Conservation (phyloP, 1,140 invertebrate species). For the Eurosta solidaginis region DNA sequence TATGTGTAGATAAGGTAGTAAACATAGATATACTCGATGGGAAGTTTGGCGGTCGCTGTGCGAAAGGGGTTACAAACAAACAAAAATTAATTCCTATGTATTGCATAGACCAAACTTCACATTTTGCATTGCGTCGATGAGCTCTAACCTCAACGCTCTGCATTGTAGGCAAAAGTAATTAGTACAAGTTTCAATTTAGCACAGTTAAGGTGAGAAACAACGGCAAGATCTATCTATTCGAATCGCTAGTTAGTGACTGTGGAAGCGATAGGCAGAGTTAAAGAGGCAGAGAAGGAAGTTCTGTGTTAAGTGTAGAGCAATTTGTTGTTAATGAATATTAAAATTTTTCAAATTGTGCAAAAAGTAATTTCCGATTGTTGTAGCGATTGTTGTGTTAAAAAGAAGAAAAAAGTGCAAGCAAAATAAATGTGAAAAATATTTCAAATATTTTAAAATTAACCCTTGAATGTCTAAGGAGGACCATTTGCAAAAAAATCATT, state of each 20-base stretch:
- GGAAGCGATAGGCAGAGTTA: background rate
- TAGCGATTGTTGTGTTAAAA: constrained; percentile 40
- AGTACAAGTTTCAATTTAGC: constrained; percentile 25
- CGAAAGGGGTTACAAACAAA: too few species aligned
- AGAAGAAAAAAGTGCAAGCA: constrained; percentile 46
- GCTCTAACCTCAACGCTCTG: background rate
- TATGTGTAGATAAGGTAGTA: background rate
- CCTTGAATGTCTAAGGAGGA: too few species aligned
- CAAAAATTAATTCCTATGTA: too few species aligned
- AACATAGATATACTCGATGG: too few species aligned
- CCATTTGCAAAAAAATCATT: too few species aligned
- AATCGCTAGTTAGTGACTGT: background rate
- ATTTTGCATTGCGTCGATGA: background rate
- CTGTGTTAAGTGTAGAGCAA: background rate
- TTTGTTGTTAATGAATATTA: background rate
- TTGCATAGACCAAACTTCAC: background rate
- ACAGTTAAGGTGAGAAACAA: background rate
- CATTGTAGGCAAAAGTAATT: constrained; percentile 17
- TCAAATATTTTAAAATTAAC: background rate
- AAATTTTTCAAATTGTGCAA: background rate
- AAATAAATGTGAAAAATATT: background rate
- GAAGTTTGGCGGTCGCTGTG: too few species aligned
- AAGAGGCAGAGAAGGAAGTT: background rate
- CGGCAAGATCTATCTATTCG: background rate
- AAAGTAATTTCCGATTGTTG: constrained; percentile 41